phyloP scores from a whole-genome alignment of 2,888 invertebrate species.

The Oeneis ivallda region DNA sequence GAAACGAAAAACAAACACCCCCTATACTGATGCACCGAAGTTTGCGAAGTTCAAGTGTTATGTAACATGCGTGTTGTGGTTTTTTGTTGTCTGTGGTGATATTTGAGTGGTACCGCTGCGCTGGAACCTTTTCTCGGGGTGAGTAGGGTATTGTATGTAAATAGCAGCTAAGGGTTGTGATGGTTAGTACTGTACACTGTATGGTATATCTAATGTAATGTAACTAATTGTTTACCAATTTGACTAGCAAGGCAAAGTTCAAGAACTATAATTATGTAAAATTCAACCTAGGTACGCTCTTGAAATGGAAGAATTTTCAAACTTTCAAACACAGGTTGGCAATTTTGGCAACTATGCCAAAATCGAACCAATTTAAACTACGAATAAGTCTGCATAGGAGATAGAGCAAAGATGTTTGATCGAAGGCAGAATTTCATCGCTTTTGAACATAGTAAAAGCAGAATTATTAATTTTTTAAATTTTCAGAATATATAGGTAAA shows the following conservation, averaged over 20 bases:
- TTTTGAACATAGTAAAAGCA: no score
- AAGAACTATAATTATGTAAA: neutral
- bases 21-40: conserved; percentile 37
- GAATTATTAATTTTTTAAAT: no score
- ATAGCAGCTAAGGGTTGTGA: conserved; percentile 33
- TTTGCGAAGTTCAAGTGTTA: conserved; percentile 43
- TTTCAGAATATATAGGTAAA: no score
- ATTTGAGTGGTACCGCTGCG: conserved; percentile 39
- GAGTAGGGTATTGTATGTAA: conserved; percentile 41
- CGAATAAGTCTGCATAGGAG: neutral
- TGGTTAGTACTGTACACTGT: neutral
- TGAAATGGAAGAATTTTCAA: neutral
- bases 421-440: no score
- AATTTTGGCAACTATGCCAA: neutral
- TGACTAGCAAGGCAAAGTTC: neutral
- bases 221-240: neutral
- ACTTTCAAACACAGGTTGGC: no score
- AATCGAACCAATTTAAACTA: neutral
- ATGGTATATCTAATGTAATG: neutral
- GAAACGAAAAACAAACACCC: conserved; percentile 42
- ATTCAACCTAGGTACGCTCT: no score
- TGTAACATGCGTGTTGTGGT: conserved; percentile 37
- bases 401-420: neutral
- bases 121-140: conserved; percentile 41
- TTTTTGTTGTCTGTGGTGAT: conserved; percentile 40